A percentile compares a stretch with the other conserved stretches of the same genome.
Evolutionary conservation across 2,113 vertebrate species (phyloP).

Genomic region (Hoplias malabaricus): DNA sequence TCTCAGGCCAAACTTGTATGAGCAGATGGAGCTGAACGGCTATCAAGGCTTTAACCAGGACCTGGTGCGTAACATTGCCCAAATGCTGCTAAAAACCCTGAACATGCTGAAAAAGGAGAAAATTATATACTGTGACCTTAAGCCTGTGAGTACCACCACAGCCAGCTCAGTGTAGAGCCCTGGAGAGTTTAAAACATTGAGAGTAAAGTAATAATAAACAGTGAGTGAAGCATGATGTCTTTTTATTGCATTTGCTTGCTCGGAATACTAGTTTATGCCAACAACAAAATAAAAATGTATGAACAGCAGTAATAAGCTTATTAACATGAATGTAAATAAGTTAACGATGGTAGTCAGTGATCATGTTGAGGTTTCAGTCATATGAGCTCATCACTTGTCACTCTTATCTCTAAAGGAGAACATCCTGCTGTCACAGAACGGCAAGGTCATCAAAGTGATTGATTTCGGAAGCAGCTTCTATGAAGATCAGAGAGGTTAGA

Average conservation of each 20-base stretch:
- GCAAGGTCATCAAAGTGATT: slow-evolving; percentile 90
- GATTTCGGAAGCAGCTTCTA: slow-evolving; percentile 95
- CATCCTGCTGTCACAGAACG: slow-evolving; percentile 85
- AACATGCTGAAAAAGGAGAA: slow-evolving; percentile 88
- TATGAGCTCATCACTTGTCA: neutral
- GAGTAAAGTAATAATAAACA: no score
- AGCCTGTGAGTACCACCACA: slow-evolving; percentile 77
- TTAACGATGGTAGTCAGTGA: no score
- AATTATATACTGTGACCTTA: slow-evolving; percentile 93
- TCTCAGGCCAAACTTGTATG: slow-evolving; percentile 84
- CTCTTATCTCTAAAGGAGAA: slow-evolving; percentile 78
- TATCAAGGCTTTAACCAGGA: slow-evolving; percentile 87
- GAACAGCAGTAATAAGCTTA: neutral
- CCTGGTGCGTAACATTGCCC: slow-evolving; percentile 80
- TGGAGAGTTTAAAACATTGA: no score
- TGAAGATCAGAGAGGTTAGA: slow-evolving; percentile 86
- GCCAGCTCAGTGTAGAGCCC: neutral
- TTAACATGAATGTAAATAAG: neutral
- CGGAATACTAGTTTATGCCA: no score
- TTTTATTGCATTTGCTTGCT: no score
- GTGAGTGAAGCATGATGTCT: no score
- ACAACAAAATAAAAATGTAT: no score
- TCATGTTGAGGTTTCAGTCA: no score
- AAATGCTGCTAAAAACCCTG: slow-evolving; percentile 83
- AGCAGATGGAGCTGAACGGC: slow-evolving; percentile 87